A percentile compares a stretch with the other conserved stretches of the same genome.
phyloP scores from a whole-genome alignment of 2,113 vertebrate species.

The Heterochromis multidens region DNA sequence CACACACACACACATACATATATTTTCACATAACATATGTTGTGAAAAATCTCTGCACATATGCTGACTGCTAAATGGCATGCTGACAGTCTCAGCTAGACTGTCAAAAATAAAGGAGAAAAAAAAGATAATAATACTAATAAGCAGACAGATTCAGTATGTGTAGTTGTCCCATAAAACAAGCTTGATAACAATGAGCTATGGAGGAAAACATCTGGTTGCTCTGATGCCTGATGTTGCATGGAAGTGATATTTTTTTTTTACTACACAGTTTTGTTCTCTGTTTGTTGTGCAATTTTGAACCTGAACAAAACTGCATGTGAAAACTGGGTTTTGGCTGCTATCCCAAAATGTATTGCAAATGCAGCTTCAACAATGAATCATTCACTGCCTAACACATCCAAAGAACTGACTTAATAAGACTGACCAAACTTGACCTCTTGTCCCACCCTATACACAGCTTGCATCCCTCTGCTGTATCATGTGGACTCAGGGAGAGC shows the following conservation, averaged over 20 bases:
- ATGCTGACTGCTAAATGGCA: background rate
- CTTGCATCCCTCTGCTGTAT: background rate
- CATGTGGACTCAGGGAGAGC: background rate
- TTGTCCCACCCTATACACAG: background rate
- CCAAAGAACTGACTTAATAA: constrained; percentile 37
- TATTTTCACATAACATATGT: background rate
- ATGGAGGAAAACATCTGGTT: constrained; percentile 54
- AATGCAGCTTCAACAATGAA: constrained; percentile 17
- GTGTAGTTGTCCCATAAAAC: constrained; percentile 12
- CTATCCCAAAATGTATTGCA: constrained; percentile 5
- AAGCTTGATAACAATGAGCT: constrained; percentile 15
- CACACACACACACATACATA: background rate
- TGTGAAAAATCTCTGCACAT: background rate
- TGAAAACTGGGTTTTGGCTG: constrained; percentile 20
- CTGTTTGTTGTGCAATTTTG: constrained; percentile 41
- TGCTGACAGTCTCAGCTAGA: background rate
- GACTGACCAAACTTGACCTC: constrained; percentile 30
- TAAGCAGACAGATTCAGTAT: background rate
- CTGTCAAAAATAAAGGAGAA: background rate
- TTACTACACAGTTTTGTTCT: constrained; percentile 10
- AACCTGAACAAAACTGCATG: constrained; percentile 10
- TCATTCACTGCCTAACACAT: constrained; percentile 2
- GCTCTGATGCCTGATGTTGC: constrained; percentile 5
- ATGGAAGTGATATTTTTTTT: background rate
- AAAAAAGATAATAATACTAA: background rate